Evolutionary conservation across 2,888 invertebrate species (phyloP), one percentile per base, ranked within the genome.

Genomic region (Xiphydria camelus): DNA sequence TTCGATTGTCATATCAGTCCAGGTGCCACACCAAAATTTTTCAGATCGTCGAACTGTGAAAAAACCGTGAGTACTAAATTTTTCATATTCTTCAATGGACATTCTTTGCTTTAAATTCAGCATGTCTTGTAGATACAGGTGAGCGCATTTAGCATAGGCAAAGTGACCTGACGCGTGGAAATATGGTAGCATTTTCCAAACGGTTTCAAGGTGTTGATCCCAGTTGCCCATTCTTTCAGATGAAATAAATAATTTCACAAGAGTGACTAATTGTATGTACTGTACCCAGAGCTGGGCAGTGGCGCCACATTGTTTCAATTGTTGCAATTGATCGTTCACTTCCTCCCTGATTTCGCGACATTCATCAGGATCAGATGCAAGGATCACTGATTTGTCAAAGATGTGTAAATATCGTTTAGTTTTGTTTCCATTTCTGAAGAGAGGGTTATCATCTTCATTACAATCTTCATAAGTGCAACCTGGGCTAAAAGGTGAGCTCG

Each of bases 81-180:
- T 15, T 7, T 47, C 15, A 23, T 32, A 57, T 40, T 57, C 55
- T 4, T 19, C 17, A 9, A 7, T 20, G 39, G 47, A 39, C 53
- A 57, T 57, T 21, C 9, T n/a, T 4, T 21, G 9, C 14, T 46
- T 32, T 10, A 57, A 35, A 12, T 47, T 26, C 4, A 14, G 21
- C 64, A 64, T 66, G 22, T 67, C 61, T 49, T 67, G 66, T 4
- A 68, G 31, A 41, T 67, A 66, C 4, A 68, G 14, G 18, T 63
- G 62, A 4, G 53, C 54, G 34, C 51, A 57, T 53, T 61, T 66
- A 5, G 64, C 61, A 43, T 67, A 64, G 5, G 45, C 14, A 22
- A 61, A 59, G 44, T 73, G 68, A 1, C 67, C 68, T 39, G 48
- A 36, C 3, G 60, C 57, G 47, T 65, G 61, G 41, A 64, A 66